Evolutionary conservation across 37 sponge, comb jelly and placozoan genomes (phyloP), one percentile per base, ranked within the genome.

Genomic region (Sycon ciliatum): DNA sequence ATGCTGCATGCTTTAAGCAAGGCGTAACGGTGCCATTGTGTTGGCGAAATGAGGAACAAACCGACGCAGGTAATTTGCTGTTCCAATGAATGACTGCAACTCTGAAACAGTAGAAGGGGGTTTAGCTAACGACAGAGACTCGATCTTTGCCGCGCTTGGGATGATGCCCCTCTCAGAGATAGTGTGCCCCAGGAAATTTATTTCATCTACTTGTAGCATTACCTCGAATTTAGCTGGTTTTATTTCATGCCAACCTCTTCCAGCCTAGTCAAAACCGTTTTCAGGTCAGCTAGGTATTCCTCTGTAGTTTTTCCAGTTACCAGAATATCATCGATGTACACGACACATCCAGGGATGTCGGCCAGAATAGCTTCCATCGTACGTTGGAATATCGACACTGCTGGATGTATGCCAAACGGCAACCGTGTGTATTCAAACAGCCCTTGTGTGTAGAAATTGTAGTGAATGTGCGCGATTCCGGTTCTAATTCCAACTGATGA

Each of bases 321-420:
- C 4, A 80, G 38, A 4, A 80, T 80, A 32, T 80, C 80, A 34
- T 80, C 72, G 20, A 79, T 58, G 31, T 71, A 38, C 1, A 38
- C 23, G 24, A 31, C 32, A 7, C 62, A 61, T 27, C 39, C 40
- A 6, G 63, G 35, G 3, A 80, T 39, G 26, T 74, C 80, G 38
- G 36, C 54, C 57, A 80, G 33, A 28, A 80, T 38, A 9, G 64
- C 49, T 18, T 80, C 74, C 57, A 80, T 80, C 9, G 32, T 66
- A 18, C 69, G 32, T 39, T 81, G 82, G 62, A 81, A 80, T n/a
- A 72, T 74, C 23, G 82, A 60, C 11, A 66, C 60, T 34, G 82
- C 75, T 1, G 82, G 67, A 20, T 62, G 1, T 4, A 81, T 63
- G 23, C 82, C 82, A 33, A 79, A 79, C 0, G 80, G 73, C 18